phyloP scores from a whole-genome alignment of 2,113 vertebrate species.

The Heterocephalus glaber region DNA sequence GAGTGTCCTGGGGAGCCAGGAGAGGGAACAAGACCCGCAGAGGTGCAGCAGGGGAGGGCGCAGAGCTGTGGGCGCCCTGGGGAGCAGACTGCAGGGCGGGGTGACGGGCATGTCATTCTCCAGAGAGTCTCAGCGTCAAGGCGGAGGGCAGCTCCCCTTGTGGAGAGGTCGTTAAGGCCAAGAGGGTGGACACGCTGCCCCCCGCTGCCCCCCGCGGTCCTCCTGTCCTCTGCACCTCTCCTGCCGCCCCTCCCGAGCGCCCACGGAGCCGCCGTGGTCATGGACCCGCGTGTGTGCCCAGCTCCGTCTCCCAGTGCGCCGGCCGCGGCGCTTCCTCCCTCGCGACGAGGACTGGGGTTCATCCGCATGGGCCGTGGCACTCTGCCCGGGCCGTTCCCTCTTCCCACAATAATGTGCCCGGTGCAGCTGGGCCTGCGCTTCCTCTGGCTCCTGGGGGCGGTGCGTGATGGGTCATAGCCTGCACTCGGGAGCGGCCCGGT shows the following conservation, averaged over 20 bases:
- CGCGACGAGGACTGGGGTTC: background rate
- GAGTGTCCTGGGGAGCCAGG: background rate
- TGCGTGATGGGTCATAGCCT: background rate
- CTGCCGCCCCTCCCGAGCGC: background rate
- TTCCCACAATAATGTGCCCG: no score
- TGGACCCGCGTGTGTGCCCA: background rate
- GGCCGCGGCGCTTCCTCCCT: background rate
- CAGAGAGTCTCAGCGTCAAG: background rate
- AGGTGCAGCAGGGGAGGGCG: background rate
- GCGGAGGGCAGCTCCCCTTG: background rate
- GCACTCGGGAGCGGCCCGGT: background rate
- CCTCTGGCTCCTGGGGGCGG: background rate
- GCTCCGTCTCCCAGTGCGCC: rapidly evolving
- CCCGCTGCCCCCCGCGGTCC: no score
- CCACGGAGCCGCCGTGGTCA: background rate
- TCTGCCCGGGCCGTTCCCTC: background rate
- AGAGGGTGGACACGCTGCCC: background rate
- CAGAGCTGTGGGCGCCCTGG: background rate
- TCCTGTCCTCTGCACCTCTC: background rate
- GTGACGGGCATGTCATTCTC: background rate
- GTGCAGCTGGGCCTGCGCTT: no score
- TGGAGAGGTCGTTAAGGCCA: background rate
- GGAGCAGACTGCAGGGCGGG: background rate
- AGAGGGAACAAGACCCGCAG: background rate
- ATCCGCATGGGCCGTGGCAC: background rate